Evolutionary conservation across 2,888 invertebrate species (phyloP).

Genomic region (Oscheius sp.): DNA sequence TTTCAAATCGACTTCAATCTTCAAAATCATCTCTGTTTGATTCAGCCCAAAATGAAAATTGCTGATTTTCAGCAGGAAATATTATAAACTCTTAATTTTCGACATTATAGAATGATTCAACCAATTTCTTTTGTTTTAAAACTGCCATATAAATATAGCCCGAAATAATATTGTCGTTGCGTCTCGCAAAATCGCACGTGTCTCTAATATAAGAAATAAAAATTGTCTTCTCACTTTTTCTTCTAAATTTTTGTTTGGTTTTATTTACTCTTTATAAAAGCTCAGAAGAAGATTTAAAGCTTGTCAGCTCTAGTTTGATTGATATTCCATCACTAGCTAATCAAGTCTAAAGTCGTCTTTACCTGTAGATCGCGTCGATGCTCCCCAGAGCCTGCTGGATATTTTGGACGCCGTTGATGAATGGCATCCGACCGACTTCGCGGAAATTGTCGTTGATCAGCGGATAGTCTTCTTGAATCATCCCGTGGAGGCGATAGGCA

Average conservation of each 20-base stretch:
- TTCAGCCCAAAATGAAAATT: no score
- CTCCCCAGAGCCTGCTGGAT: slow-evolving; percentile 33
- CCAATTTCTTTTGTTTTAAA: neutral
- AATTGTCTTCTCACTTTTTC: neutral
- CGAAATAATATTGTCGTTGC: no score
- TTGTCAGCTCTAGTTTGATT: neutral
- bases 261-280: no score
- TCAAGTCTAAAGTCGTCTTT: no score
- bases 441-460: slow-evolving; percentile 55
- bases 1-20: no score
- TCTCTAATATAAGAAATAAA: no score
- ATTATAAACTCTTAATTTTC: neutral
- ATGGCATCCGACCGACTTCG: slow-evolving; percentile 50
- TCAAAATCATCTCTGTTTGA: slow-evolving; percentile 75
- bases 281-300: no score
- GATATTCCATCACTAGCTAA: neutral
- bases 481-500: slow-evolving; percentile 88
- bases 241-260: no score
- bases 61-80: neutral
- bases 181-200: no score
- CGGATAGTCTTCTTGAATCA: slow-evolving; percentile 76
- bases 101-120: no score
- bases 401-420: slow-evolving; percentile 51
- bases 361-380: slow-evolving; percentile 51
- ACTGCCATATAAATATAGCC: no score